Evolutionary conservation across 2,797 vertebrate genomes (phyloP).

Genomic region (Dryobates pubescens): DNA sequence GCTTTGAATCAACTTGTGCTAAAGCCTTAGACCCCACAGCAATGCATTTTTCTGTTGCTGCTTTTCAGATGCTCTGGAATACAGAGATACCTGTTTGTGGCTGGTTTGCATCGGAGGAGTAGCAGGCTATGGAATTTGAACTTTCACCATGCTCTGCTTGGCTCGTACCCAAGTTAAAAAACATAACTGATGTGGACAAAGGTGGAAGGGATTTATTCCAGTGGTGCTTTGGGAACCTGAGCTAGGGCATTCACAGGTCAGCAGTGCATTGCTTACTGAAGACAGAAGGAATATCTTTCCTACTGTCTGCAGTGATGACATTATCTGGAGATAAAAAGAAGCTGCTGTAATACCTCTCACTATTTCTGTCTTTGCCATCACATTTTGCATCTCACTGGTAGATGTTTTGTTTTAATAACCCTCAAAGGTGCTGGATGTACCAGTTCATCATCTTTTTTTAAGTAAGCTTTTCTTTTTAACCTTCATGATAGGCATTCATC

Average conservation of each 20-base stretch:
- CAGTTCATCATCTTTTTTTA: neutral
- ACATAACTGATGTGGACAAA: neutral
- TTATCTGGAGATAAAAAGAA: conserved; percentile 61
- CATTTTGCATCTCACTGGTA: conserved; percentile 33
- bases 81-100: conserved; percentile 47
- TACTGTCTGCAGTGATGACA: conserved; percentile 9
- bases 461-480: neutral
- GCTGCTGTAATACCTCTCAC: conserved; percentile 37
- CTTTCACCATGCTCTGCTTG: conserved; percentile 31
- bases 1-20: neutral
- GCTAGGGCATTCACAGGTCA: conserved; percentile 25
- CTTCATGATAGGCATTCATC: neutral
- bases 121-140: conserved; percentile 53
- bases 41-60: conserved; percentile 35
- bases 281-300: conserved; percentile 10
- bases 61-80: conserved; percentile 28
- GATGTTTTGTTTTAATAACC: conserved; percentile 36
- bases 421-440: neutral
- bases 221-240: conserved; percentile 24
- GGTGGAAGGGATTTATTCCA: neutral
- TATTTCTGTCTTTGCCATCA: conserved; percentile 47
- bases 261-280: conserved; percentile 12
- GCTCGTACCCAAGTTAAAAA: conserved; percentile 58
- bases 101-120: conserved; percentile 51
- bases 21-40: conserved; percentile 26